Evolutionary conservation across 2,797 vertebrate species (phyloP), one percentile per base, ranked within the genome.

Genomic region (Siniperca undulata): DNA sequence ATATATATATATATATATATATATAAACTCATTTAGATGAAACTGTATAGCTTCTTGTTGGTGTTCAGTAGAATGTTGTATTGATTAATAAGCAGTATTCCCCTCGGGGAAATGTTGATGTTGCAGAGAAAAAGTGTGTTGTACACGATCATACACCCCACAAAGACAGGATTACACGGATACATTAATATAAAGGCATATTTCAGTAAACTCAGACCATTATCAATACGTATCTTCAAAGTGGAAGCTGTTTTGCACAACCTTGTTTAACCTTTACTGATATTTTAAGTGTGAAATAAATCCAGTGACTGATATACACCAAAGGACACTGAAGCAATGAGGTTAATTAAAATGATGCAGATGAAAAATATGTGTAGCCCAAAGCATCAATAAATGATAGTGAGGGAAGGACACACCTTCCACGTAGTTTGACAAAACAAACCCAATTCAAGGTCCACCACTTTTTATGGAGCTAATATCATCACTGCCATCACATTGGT

Each of bases 81-180:
- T 89, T 89, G 89, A 91, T 89, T 92, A 85, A 90, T 77, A 89
- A 75, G 56, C 11, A 20, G 73, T 20, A 82, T 86, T 69, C 34
- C 71, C 87, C 82, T 80, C 1, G 2, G 60, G 82, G 69, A 81
- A 84, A 84, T 88, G 84, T 78, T 85, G 50, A 86, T 85, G 78
- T 71, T 70, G 66, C 50, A 56, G 61, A 65, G 24, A 73, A 82
- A 77, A 56, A 58, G 50, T 71, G 48, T 71, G 66, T 74, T 80
- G 70, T 72, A 82, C 27, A 83, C 2, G 22, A 72, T 68, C 61
- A 82, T 86, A 82, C 42, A 74, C 60, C 55, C 46, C 56, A 69
- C 69, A 82, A 66, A 83, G 66, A 88, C 65, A 56, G 27, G 64
- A 86, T 86, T 81, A 82, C 70, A 71, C 8, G 8, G 20, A 70